Conservation (phyloP, 2,888 invertebrate species). For the Dolichomitus sp. region DNA sequence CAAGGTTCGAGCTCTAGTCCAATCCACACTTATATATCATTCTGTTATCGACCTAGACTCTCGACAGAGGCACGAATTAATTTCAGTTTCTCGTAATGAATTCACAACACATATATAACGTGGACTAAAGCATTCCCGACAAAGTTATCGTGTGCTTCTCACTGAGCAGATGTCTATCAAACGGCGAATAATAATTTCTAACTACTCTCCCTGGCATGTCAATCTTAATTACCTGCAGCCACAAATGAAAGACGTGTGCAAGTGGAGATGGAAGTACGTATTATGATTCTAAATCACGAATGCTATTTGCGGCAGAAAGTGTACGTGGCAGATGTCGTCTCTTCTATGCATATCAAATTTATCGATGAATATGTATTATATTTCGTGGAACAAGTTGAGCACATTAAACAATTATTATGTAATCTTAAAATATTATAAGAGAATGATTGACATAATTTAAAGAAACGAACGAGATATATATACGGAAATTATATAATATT, state of each 20-base stretch:
- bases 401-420: neutral
- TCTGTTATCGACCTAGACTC: constrained; percentile 41
- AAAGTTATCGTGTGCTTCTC: constrained; percentile 49
- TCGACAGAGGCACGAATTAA: constrained; percentile 67
- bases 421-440: neutral
- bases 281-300: constrained; percentile 19
- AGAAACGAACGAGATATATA: too few relatives aligned
- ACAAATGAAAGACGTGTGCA: constrained; percentile 17
- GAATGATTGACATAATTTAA: neutral
- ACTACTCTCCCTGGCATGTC: constrained; percentile 21
- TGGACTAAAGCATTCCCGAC: constrained; percentile 23
- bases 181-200: constrained; percentile 72
- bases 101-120: constrained; percentile 48
- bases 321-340: neutral
- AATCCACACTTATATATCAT: constrained; percentile 42
- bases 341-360: neutral
- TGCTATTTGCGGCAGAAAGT: neutral
- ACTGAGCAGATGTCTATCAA: constrained; percentile 72
- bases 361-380: neutral
- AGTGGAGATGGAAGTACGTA: constrained; percentile 13
- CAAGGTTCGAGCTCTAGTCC: constrained; percentile 46
- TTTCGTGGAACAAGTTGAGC: neutral
- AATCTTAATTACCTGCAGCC: constrained; percentile 42
- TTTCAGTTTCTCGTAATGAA: constrained; percentile 77
- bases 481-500: too few relatives aligned